Conservation (phyloP, 2,797 vertebrate genomes). For the Pseudotriccus pelzelni region DNA sequence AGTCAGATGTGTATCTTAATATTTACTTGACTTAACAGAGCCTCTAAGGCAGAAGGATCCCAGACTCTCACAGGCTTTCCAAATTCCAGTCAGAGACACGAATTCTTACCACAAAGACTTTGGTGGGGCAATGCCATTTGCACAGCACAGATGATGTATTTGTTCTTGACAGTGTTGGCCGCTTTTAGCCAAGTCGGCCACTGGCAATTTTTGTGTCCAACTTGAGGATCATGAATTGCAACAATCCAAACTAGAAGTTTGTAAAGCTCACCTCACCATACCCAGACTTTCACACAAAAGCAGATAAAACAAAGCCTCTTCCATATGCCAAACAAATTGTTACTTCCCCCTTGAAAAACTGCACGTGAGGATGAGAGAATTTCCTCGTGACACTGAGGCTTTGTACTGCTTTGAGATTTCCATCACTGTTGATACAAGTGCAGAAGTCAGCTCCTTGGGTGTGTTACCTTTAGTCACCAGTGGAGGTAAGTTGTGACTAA, state of each 20-base stretch:
- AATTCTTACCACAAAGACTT: neutral
- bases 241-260: neutral
- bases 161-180: neutral
- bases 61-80: neutral
- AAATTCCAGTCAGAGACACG: neutral
- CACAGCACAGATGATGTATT: accelerated
- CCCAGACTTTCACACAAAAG: neutral
- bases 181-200: neutral
- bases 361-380: neutral
- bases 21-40: neutral
- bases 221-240: neutral
- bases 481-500: neutral
- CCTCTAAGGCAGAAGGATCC: neutral
- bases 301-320: neutral
- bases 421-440: neutral
- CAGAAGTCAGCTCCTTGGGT: neutral
- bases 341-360: neutral
- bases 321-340: neutral
- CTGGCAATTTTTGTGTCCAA: neutral
- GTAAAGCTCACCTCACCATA: neutral
- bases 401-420: neutral
- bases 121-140: neutral
- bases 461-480: neutral
- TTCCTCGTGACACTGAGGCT: neutral
- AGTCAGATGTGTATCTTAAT: neutral